Percentiles rank a stretch among this genome's conserved stretches.
Conservation (phyloP, 2,797 vertebrate genomes). For the Enteromius unitaeniatus region DNA sequence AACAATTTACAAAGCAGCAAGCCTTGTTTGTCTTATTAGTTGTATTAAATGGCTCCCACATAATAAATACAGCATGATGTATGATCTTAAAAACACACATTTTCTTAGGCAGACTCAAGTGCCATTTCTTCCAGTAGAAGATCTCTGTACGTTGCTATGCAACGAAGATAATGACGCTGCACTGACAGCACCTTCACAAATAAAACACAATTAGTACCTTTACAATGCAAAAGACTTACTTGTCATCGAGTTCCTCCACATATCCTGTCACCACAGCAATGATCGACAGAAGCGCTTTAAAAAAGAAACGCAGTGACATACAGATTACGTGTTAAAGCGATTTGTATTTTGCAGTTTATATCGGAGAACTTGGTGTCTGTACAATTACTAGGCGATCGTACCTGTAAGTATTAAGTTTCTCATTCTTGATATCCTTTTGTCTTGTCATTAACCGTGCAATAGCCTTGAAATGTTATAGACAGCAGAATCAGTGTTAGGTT, state of each 20-base stretch:
- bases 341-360: background rate
- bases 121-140: background rate
- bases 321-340: background rate
- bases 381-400: background rate
- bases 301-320: background rate
- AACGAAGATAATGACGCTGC: background rate
- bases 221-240: conserved; percentile 65
- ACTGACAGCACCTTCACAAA: background rate
- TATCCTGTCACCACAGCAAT: conserved; percentile 60
- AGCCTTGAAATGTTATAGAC: background rate
- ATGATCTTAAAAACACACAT: background rate
- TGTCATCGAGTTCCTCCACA: conserved; percentile 77
- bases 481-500: background rate
- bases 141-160: background rate
- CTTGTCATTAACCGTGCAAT: background rate
- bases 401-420: conserved; percentile 48
- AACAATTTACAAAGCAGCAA: background rate
- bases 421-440: conserved; percentile 22
- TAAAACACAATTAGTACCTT: background rate
- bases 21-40: background rate
- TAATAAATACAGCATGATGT: background rate
- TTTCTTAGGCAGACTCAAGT: background rate
- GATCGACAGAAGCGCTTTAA: conserved; percentile 61
- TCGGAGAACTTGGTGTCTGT: background rate
- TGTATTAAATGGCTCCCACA: background rate